These are phyloP conservation scores for Stegastes partitus DNA, from an alignment of 2,113 vertebrate species.

Conservation along the genomic window DNA sequence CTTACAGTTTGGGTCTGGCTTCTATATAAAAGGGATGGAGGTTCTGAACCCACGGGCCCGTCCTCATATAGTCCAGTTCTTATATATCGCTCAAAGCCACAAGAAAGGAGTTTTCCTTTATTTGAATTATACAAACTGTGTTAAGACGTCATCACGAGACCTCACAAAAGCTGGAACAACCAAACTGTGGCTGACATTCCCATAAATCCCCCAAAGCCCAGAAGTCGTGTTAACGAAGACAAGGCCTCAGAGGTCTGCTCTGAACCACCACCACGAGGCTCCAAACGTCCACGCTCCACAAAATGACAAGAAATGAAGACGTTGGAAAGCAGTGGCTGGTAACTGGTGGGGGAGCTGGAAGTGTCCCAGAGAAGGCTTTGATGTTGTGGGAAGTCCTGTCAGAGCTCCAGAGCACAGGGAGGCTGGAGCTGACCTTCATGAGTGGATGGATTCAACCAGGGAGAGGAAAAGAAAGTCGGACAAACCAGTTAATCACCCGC, in stretches of 20 bases:
- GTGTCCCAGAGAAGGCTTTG: slow-evolving; percentile 57
- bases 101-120: not conserved
- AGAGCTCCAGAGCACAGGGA: slow-evolving; percentile 11
- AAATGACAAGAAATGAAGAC: slow-evolving; percentile 21
- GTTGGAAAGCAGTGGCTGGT: slow-evolving; percentile 37
- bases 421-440: slow-evolving; percentile 57
- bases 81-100: too few species aligned
- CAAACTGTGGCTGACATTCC: slow-evolving; percentile 2
- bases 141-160: not conserved
- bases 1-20: too few species aligned
- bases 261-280: slow-evolving; percentile 4
- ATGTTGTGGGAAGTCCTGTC: slow-evolving; percentile 35
- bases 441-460: slow-evolving; percentile 42
- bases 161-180: slow-evolving; percentile 3
- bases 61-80: too few species aligned
- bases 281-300: slow-evolving; percentile 17
- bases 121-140: not conserved
- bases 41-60: too few species aligned
- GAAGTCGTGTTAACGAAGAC: slow-evolving; percentile 21
- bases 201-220: not conserved
- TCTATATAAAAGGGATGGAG: too few species aligned
- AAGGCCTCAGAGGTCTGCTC: slow-evolving; percentile 38
- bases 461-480: slow-evolving; percentile 7
- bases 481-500: slow-evolving; percentile 21
- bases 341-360: slow-evolving; percentile 45